phyloP scores from a whole-genome alignment of 64 coral and sea anemone genomes.

The Dendrophyllia cribrosa region DNA sequence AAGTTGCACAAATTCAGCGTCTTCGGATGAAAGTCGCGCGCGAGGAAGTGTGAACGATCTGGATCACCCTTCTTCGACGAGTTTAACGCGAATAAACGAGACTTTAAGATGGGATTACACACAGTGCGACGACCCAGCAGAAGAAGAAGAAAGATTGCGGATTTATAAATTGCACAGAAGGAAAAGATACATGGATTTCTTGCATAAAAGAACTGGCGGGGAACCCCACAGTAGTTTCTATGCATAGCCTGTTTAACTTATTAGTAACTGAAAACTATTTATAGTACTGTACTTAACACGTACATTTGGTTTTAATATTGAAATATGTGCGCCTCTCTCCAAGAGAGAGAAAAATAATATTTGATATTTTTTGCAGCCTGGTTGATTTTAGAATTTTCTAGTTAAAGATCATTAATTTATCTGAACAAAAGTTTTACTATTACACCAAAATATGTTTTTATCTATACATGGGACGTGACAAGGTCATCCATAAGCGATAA shows the following conservation, averaged over 20 bases:
- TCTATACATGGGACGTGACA: too few relatives aligned
- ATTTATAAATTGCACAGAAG: slow-evolving; percentile 49
- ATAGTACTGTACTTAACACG: neutral
- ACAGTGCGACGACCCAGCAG: neutral
- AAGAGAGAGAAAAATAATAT: neutral
- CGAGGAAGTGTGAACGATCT: neutral
- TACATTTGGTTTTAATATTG: neutral
- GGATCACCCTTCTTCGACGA: neutral
- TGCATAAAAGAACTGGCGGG: slow-evolving; percentile 16
- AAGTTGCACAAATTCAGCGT: neutral
- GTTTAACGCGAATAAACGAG: neutral
- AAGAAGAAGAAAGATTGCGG: slow-evolving; percentile 44
- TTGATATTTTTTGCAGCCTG: neutral
- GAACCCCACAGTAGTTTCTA: slow-evolving; percentile 31
- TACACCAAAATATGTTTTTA: too few relatives aligned
- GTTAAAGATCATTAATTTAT: neutral
- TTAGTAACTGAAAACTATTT: neutral
- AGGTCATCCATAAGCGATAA: too few relatives aligned
- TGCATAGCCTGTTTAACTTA: neutral
- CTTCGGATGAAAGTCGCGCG: neutral
- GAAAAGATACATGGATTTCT: slow-evolving; percentile 41
- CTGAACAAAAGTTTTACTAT: too few relatives aligned
- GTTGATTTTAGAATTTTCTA: neutral
- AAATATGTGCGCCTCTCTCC: neutral
- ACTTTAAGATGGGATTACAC: slow-evolving; percentile 34